phyloP scores from a whole-genome alignment of 2,797 vertebrate genomes.

The Myoxocephalus aenaeus region DNA sequence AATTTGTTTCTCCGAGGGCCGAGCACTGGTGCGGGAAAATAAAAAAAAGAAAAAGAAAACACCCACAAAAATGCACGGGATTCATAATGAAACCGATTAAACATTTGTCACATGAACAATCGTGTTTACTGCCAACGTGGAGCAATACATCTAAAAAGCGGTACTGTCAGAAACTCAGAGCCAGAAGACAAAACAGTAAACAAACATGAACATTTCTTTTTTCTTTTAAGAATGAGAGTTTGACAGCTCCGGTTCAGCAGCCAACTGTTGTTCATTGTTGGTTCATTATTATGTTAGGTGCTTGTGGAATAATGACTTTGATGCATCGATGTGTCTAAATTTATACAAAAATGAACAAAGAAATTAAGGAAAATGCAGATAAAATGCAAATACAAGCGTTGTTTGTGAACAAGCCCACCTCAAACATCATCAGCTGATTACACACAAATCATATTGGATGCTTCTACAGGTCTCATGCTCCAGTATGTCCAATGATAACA shows the following conservation, averaged over 20 bases:
- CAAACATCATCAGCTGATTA: conserved; percentile 16
- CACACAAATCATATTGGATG: conserved; percentile 19
- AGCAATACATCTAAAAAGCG: conserved; percentile 5
- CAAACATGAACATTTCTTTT: not conserved
- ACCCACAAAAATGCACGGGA: not conserved
- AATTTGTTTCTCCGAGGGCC: conserved; percentile 14
- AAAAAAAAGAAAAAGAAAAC: not conserved
- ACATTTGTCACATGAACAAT: not conserved
- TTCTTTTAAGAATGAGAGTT: not conserved
- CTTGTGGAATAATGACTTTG: conserved; percentile 38
- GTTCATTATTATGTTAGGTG: conserved; percentile 25
- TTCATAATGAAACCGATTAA: conserved; percentile 18
- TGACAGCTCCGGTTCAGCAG: conserved; percentile 32
- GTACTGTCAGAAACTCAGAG: not conserved
- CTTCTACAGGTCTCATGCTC: conserved; percentile 13
- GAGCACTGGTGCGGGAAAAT: not conserved
- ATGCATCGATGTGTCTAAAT: conserved; percentile 40
- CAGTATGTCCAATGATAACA: not conserved
- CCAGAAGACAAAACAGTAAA: conserved; percentile 14
- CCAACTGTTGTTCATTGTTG: conserved; percentile 33
- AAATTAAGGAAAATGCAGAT: conserved; percentile 10
- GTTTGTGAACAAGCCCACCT: not conserved
- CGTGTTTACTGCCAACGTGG: not conserved
- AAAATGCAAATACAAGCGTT: not conserved
- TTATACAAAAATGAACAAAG: not conserved